Evolutionary conservation across 2,888 invertebrate species (phyloP).

Genomic region (Tricholauxania praeusta): DNA sequence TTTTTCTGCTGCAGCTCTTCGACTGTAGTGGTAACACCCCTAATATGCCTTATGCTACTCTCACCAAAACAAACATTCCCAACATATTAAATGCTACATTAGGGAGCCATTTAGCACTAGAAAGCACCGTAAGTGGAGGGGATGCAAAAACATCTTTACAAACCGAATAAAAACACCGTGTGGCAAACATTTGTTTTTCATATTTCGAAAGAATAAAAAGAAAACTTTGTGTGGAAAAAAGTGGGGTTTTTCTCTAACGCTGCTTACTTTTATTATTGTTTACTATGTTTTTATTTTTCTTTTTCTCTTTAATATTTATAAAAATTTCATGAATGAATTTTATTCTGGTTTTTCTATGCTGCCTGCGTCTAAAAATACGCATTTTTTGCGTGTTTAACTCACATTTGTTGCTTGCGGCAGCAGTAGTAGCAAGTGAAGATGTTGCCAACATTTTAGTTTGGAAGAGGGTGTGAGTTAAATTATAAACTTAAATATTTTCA

Average conservation of each 20-base stretch:
- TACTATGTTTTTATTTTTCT: neutral
- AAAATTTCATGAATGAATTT: conserved; percentile 8
- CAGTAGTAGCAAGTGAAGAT: no score
- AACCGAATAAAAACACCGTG: neutral
- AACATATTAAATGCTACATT: no score
- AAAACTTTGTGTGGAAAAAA: neutral
- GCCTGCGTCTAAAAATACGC: conserved; percentile 3
- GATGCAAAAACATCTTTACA: no score
- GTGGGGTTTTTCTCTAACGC: neutral
- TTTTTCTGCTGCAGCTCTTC: no score
- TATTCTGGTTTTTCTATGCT: neutral
- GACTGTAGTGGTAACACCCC: no score
- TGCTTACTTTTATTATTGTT: neutral
- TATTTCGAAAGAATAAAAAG: neutral
- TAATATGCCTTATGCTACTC: no score
- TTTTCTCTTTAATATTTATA: neutral
- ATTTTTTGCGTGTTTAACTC: conserved; percentile 3
- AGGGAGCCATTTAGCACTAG: no score
- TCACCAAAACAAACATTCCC: no score
- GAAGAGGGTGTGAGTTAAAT: no score
- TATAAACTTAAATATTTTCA: no score
- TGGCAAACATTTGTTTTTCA: conserved; percentile 6
- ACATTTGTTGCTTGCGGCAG: conserved; percentile 1
- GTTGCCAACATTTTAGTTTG: no score
- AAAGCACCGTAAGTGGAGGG: no score